Conservation (phyloP, 2,888 invertebrate species). For the Agrilus mali region DNA sequence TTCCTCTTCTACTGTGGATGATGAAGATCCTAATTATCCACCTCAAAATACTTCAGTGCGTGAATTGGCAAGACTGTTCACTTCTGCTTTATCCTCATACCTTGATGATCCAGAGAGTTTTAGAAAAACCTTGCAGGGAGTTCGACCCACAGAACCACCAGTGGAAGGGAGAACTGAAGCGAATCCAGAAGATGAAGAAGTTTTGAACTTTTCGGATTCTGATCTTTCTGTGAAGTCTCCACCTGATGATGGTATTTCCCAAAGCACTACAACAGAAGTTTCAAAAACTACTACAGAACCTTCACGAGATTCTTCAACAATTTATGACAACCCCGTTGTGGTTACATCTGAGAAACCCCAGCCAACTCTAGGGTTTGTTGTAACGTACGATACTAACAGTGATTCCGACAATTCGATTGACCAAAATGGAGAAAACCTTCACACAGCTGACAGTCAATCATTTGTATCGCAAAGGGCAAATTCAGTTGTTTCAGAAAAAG, state of each 20-base stretch:
- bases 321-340: background rate
- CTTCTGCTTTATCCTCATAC: conserved; percentile 70
- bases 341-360: conserved; percentile 6
- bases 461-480: conserved; percentile 40
- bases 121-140: conserved; percentile 59
- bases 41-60: conserved; percentile 49
- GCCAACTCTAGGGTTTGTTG: conserved; percentile 28
- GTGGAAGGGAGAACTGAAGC: conserved; percentile 23
- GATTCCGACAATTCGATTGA: conserved; percentile 24
- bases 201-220: conserved; percentile 64
- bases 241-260: conserved; percentile 31
- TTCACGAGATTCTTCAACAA: conserved; percentile 2
- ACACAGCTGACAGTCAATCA: conserved; percentile 58
- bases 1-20: conserved; percentile 12
- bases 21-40: conserved; percentile 50
- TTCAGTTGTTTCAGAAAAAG: background rate
- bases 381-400: conserved; percentile 20
- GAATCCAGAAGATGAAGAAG: conserved; percentile 55
- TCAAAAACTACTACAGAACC: conserved; percentile 3
- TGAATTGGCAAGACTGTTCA: conserved; percentile 73
- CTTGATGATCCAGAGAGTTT: conserved; percentile 74
- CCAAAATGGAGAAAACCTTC: conserved; percentile 47
- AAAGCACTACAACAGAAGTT: conserved; percentile 26
- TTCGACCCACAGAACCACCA: conserved; percentile 67
- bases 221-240: conserved; percentile 29